Evolutionary conservation across 1,140 invertebrate species (phyloP).

Genomic region (Aphelinus certus): DNA sequence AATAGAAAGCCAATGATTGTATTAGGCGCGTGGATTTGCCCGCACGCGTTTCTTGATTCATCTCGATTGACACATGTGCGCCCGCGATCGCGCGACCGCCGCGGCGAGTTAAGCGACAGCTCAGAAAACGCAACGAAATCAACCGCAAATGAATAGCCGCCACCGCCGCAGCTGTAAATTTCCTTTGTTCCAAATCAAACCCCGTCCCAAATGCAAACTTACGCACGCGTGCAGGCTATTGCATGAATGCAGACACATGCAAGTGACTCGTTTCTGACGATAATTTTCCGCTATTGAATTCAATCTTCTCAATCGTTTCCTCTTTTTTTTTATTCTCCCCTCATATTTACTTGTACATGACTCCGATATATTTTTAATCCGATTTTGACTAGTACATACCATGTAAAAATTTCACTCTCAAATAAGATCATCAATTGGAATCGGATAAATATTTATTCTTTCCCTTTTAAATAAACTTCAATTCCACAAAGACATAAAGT

Average conservation of each 20-base stretch:
- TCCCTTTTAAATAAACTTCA: too few relatives aligned
- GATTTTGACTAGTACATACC: too few relatives aligned
- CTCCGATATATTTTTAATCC: too few relatives aligned
- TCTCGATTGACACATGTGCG: conserved; percentile 20
- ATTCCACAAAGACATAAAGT: too few relatives aligned
- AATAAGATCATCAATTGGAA: too few relatives aligned
- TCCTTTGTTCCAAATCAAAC: conserved; percentile 28
- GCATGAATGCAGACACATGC: background rate
- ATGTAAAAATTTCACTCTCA: too few relatives aligned
- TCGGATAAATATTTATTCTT: too few relatives aligned
- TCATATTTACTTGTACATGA: too few relatives aligned
- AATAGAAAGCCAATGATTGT: conserved; percentile 15
- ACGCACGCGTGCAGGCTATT: background rate
- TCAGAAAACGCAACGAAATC: conserved; percentile 15
- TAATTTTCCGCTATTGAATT: conserved; percentile 9
- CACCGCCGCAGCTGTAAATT: conserved; percentile 12
- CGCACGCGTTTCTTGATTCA: conserved; percentile 5
- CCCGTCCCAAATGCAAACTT: background rate
- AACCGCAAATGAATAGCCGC: background rate
- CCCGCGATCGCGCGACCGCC: background rate
- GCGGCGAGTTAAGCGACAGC: too few relatives aligned
- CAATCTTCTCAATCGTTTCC: background rate
- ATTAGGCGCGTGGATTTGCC: conserved; percentile 13
- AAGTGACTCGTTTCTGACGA: background rate
- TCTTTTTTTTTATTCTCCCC: background rate